phyloP scores from a whole-genome alignment of 2,113 vertebrate species.

The Embiotoca jacksoni region DNA sequence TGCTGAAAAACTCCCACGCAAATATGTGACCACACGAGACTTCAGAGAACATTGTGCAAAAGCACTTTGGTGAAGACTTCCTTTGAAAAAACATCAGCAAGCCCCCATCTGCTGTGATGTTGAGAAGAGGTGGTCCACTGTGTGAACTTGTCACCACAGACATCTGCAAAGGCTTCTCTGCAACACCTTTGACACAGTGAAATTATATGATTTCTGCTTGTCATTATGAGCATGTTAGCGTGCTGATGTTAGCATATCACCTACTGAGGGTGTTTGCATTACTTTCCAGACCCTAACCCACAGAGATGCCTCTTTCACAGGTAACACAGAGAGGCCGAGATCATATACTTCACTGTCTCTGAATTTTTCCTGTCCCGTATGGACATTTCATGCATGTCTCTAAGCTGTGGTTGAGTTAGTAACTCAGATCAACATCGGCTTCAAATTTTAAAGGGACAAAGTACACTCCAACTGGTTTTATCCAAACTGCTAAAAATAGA shows the following conservation, averaged over 20 bases:
- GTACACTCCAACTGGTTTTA: neutral
- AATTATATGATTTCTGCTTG: too few species aligned
- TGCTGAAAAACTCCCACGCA: neutral
- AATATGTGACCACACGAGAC: neutral
- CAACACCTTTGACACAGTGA: neutral
- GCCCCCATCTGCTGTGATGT: rapidly evolving
- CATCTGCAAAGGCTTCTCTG: neutral
- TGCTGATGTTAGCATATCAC: too few species aligned
- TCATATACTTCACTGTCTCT: neutral
- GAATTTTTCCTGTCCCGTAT: too few species aligned
- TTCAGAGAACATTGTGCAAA: conserved; percentile 14
- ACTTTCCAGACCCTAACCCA: neutral
- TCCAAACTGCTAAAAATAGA: conserved; percentile 7
- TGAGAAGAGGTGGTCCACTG: neutral
- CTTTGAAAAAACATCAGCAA: conserved; percentile 3
- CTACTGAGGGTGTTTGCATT: neutral
- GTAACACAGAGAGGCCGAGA: neutral
- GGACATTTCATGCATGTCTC: neutral
- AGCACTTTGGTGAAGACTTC: conserved; percentile 47
- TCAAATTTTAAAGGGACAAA: neutral
- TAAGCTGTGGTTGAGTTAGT: neutral
- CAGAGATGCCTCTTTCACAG: neutral
- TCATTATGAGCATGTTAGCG: neutral
- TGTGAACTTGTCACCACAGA: neutral
- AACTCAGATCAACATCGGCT: neutral